Percentiles rank a stretch among this genome's conserved stretches.
Evolutionary conservation across 2,113 vertebrate species (phyloP).

Genomic region (Tyto alba): DNA sequence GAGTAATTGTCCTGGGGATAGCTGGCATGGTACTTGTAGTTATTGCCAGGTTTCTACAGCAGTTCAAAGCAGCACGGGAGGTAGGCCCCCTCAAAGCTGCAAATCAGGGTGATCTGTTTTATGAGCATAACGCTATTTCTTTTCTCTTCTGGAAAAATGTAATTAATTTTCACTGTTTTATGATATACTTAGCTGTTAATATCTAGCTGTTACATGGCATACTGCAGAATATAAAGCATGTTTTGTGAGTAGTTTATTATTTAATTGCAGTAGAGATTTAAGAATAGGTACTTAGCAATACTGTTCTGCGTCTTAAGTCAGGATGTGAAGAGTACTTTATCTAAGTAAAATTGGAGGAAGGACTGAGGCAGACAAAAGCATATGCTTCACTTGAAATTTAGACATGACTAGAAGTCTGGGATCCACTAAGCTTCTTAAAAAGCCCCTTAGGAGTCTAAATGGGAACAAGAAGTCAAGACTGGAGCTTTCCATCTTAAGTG

Average conservation of each 20-base stretch:
- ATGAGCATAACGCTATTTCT: not conserved
- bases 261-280: not conserved
- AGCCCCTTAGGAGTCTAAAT: not conserved
- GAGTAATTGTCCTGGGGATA: not conserved
- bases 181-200: not conserved
- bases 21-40: not conserved
- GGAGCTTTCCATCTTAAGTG: not conserved
- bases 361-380: not conserved
- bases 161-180: not conserved
- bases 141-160: not conserved
- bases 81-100: not conserved
- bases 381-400: not conserved
- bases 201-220: not conserved
- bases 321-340: not conserved
- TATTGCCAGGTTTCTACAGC: not conserved
- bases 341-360: not conserved
- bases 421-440: not conserved
- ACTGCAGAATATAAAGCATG: not conserved
- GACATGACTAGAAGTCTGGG: not conserved
- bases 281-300: not conserved
- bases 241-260: not conserved
- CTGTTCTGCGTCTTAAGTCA: not conserved
- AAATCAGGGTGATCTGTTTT: not conserved
- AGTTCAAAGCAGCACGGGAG: not conserved
- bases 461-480: not conserved